Base-by-base conservation (phyloP, 2,113 vertebrate genomes). In the Mus pahari region DNA sequence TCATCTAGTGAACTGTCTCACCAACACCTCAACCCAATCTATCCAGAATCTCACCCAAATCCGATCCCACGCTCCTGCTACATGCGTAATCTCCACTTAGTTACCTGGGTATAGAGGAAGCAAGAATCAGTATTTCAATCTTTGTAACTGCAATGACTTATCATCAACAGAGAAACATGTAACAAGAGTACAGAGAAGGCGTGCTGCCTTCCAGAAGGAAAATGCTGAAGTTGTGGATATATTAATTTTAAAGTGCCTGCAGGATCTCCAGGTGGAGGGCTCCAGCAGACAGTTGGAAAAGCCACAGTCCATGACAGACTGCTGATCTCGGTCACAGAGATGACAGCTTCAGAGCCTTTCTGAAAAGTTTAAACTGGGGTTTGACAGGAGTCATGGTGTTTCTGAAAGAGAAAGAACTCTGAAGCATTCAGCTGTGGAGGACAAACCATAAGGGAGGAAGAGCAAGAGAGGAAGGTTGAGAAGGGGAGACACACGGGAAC, bases 371-470 rank as follows among this genome's bases (percentile, higher is more conserved):
- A 96, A 96, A 86, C 93, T 95, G 91, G 92, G 82, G 62, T 95
- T 96, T 97, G 97, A 97, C 96, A 96, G 95, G 91, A 97, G 91
- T 91, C 96, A 92, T 82, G 96, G 82, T 95, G 90, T 78, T 96
- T 89, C 96, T 78, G 68, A 97, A 93, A 93, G 84, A 55, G n/a
- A 92, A 94, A 97, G 89, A 79, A 95, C 79, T 96, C 96, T 66
- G 88, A 93, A 95, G 71, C 92, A 66, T 66, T 96, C 50, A 0
- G 62, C 92, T 95, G 89, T 96, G 60, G 94, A 94, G 77, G 74
- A 91, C 45, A 92, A 94, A 79, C 86, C 82, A 24, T 73, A 19
- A 60, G 93, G 73, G 94, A 97, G 68, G 36, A 81, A 89, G 81
- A 81, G 28, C 68, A 58, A 68, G 66, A 88, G 68, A 83, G 48